Conservation (phyloP, 2,888 invertebrate species). For the Drosophila paucipuncta region DNA sequence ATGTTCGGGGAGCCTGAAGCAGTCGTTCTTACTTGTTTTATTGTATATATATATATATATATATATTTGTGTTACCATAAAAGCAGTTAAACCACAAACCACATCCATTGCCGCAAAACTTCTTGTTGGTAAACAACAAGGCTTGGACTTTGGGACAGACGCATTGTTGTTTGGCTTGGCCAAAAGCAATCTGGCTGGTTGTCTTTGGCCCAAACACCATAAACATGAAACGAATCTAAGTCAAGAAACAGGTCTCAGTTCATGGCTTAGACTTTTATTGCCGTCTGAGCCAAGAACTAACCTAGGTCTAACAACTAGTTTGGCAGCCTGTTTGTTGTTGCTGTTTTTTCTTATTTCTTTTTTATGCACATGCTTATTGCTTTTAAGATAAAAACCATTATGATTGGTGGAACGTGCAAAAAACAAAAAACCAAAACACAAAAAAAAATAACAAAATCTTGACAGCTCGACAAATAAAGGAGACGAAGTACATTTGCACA, state of each 20-base stretch:
- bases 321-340: slow-evolving; percentile 48
- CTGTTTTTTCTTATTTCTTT: slow-evolving; percentile 5
- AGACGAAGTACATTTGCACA: slow-evolving; percentile 41
- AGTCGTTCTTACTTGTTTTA: background rate
- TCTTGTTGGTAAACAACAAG: slow-evolving; percentile 75
- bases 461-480: slow-evolving; percentile 49
- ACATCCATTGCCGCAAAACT: slow-evolving; percentile 81
- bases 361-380: slow-evolving; percentile 77
- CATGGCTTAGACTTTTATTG: slow-evolving; percentile 45
- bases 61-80: slow-evolving; percentile 70
- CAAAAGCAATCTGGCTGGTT: slow-evolving; percentile 66
- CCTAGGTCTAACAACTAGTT: slow-evolving; percentile 78
- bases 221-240: slow-evolving; percentile 80
- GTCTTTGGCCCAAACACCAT: slow-evolving; percentile 76
- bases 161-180: slow-evolving; percentile 79
- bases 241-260: slow-evolving; percentile 74
- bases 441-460: slow-evolving; percentile 35
- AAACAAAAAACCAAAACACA: slow-evolving; percentile 20
- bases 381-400: slow-evolving; percentile 74
- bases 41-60: slow-evolving; percentile 3
- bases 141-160: slow-evolving; percentile 62
- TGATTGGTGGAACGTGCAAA: slow-evolving; percentile 75
- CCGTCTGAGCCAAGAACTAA: slow-evolving; percentile 70
- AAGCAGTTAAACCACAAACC: slow-evolving; percentile 82
- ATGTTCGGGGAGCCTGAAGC: background rate